Percentiles rank a stretch among this genome's conserved stretches.
phyloP scores from a whole-genome alignment of 2,797 vertebrate species.

The Pyrrhura leucotis region DNA sequence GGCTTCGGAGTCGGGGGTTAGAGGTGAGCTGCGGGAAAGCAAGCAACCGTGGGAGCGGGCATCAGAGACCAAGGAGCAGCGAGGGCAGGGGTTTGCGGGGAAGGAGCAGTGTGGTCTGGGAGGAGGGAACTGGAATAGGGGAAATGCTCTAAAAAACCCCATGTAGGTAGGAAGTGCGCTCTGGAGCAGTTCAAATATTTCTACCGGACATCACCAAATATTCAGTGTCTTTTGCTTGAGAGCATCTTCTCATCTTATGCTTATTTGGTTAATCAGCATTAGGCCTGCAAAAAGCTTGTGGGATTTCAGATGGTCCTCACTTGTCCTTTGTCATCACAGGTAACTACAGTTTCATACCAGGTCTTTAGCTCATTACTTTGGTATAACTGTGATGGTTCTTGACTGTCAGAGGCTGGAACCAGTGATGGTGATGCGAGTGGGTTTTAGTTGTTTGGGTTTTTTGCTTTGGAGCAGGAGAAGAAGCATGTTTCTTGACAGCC shows the following conservation, averaged over 20 bases:
- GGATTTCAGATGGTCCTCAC: rapidly evolving
- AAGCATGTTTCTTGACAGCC: neutral
- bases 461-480: neutral
- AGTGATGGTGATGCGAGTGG: rapidly evolving
- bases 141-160: rapidly evolving
- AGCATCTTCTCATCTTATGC: rapidly evolving
- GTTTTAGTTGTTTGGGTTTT: neutral
- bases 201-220: rapidly evolving
- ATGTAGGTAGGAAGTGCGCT: rapidly evolving
- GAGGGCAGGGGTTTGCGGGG: neutral
- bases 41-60: too few relatives aligned
- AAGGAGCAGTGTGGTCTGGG: too few relatives aligned
- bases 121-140: rapidly evolving
- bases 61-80: rapidly evolving
- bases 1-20: too few relatives aligned
- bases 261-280: rapidly evolving
- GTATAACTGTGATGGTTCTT: rapidly evolving
- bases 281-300: rapidly evolving
- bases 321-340: neutral
- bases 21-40: neutral
- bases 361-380: rapidly evolving
- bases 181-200: rapidly evolving
- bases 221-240: rapidly evolving
- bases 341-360: rapidly evolving
- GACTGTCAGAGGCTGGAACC: rapidly evolving